Conservation (phyloP, 2,113 vertebrate genomes). For the Lepidothrix coronata region DNA sequence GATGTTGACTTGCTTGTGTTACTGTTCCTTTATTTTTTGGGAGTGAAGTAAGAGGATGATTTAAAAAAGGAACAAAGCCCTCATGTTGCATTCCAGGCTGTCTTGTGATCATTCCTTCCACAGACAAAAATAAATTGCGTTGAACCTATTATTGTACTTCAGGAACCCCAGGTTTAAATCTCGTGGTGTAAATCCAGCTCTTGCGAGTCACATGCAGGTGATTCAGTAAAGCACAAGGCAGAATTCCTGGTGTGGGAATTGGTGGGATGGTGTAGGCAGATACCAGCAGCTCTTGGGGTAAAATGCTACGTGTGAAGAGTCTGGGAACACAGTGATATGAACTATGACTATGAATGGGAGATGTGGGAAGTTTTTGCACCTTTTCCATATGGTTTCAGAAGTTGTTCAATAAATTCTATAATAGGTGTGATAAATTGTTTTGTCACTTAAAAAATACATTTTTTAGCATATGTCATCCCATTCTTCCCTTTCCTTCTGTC, state of each 20-base stretch:
- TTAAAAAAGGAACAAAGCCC: constrained; percentile 47
- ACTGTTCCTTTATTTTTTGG: constrained; percentile 16
- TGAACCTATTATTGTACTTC: constrained; percentile 34
- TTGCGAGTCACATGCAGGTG: background rate
- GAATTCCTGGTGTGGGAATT: background rate
- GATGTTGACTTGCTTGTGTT: background rate
- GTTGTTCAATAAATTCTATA: background rate
- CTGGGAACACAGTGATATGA: background rate
- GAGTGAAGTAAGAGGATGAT: constrained; percentile 15
- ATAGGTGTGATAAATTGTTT: background rate
- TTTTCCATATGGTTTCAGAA: background rate
- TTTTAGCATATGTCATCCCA: background rate
- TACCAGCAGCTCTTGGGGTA: background rate
- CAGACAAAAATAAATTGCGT: constrained; percentile 51
- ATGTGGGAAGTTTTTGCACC: background rate
- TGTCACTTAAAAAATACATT: background rate
- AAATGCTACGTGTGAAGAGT: background rate
- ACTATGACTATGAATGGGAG: background rate
- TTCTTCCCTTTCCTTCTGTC: background rate
- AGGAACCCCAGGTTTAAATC: constrained; percentile 18
- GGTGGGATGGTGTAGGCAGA: background rate
- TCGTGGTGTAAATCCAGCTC: background rate
- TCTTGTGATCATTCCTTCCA: constrained; percentile 54
- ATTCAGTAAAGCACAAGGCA: background rate
- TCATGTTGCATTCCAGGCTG: constrained; percentile 29